Base-by-base conservation (phyloP, 2,888 invertebrate species). In the Mayetiola destructor region DNA sequence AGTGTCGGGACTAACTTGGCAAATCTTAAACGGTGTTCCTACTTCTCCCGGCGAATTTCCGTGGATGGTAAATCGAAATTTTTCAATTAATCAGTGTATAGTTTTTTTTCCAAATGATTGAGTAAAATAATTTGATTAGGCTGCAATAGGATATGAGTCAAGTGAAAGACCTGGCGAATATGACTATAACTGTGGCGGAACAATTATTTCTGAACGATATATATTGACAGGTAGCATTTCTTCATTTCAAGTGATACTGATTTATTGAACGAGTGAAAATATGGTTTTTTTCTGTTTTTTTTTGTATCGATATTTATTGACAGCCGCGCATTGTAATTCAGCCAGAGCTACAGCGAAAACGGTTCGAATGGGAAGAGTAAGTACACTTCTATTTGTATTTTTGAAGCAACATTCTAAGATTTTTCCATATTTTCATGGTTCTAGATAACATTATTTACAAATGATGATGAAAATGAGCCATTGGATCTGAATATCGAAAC, bases 61-160 rank as follows among this genome's bases (percentile, higher is more conserved):
- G 3, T 53, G 53, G 27, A 57, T 57, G 57, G 57, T 60, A 57
- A 21, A n/a, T n/a, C n/a, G n/a, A n/a, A n/a, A n/a, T n/a, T 2
- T 8, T 48, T 48, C 5, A 2, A 21, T 3, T 23, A n/a, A 2
- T 14, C 6, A 16, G 18, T 21, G 12, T 21, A 40, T 16, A 20
- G 5, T 12, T 16, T 18, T 35, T 42, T 35, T 14, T 48, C n/a
- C 14, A 14, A 35, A 16, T 55, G 5, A 42, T 18, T 18, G 18
- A 39, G 14, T 21, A 39, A 12, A 14, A 23, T 36, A 3, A 20
- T 21, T 54, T 21, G 12, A 39, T n/a, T 39, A 57, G 57, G 57
- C 57, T 6, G 57, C 57, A 2, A 3, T 57, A 1, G 57, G 57
- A 9, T 54, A 36, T 18, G n/a, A n/a, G n/a, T 8, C 48, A 29